Conservation (phyloP, 2,113 vertebrate genomes). For the Collichthys lucidus region DNA sequence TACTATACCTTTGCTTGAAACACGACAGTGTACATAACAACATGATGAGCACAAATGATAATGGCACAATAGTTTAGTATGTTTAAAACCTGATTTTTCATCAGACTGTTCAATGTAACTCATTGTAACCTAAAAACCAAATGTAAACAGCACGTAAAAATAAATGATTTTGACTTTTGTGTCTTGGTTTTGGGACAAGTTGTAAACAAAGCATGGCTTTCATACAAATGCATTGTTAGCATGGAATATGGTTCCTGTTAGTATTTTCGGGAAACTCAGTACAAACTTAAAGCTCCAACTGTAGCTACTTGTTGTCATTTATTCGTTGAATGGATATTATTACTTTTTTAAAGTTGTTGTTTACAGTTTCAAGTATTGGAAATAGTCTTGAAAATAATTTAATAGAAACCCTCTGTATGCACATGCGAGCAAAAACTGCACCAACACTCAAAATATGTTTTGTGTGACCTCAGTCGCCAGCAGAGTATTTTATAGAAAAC, state of each 20-base stretch:
- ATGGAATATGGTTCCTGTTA: not conserved
- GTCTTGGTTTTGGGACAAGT: not conserved
- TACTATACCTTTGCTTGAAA: not conserved
- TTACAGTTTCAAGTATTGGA: not conserved
- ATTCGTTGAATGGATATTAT: not conserved
- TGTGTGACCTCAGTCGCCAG: not conserved
- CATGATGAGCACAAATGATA: not conserved
- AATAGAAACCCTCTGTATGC: not conserved
- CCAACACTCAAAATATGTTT: not conserved
- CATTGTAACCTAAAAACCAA: not conserved
- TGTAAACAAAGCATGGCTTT: not conserved
- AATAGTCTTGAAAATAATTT: not conserved
- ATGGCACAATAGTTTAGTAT: not conserved
- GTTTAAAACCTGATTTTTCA: not conserved
- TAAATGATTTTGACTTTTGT: not conserved
- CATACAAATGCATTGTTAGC: too few relatives aligned
- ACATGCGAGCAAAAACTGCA: not conserved
- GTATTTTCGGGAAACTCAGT: not conserved
- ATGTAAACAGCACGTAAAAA: not conserved
- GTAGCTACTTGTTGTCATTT: not conserved
- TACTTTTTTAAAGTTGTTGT: not conserved
- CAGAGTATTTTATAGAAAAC: constrained; percentile 15
- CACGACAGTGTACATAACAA: not conserved
- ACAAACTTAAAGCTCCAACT: not conserved
- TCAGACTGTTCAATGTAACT: not conserved